Percentiles rank a stretch among this genome's conserved stretches.
These are phyloP conservation scores for Eupeodes corollae DNA, from an alignment of 1,140 invertebrate species.

Conservation along the genomic window DNA sequence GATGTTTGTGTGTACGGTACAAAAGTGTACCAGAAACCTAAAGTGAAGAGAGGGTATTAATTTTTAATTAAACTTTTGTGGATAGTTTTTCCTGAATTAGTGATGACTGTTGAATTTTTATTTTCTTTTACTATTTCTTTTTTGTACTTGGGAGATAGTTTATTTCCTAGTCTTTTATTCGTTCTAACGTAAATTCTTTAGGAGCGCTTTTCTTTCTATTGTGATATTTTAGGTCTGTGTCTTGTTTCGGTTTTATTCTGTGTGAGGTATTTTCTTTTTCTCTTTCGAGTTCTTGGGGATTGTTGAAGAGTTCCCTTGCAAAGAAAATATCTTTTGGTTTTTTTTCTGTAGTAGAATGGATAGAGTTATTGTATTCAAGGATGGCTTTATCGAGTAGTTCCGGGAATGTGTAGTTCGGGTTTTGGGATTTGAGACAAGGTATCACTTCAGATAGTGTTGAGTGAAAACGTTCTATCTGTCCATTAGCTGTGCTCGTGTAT, in stretches of 20 bases:
- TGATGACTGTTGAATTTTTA: too few species aligned
- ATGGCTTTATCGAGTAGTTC: neutral
- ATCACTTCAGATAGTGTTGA: neutral
- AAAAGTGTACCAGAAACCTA: too few species aligned
- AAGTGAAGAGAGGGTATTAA: too few species aligned
- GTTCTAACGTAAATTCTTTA: constrained; percentile 3
- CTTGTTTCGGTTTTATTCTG: constrained; percentile 2
- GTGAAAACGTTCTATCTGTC: constrained; percentile 1
- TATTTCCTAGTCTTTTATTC: constrained; percentile 6
- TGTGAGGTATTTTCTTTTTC: neutral
- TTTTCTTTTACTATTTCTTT: too few species aligned
- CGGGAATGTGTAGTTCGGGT: neutral
- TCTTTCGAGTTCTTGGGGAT: neutral
- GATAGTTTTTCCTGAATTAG: too few species aligned
- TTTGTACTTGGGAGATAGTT: too few species aligned
- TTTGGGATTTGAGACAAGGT: neutral
- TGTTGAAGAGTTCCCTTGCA: neutral
- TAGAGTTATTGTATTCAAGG: neutral
- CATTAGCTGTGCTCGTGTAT: neutral
- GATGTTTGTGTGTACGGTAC: too few species aligned
- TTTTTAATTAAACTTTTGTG: too few species aligned
- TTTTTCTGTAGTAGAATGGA: neutral
- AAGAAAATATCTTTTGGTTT: neutral
- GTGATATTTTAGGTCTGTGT: constrained; percentile 3
- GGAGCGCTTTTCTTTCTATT: neutral